Conservation (phyloP, 1,140 invertebrate genomes). For the Diorhabda sublineata region DNA sequence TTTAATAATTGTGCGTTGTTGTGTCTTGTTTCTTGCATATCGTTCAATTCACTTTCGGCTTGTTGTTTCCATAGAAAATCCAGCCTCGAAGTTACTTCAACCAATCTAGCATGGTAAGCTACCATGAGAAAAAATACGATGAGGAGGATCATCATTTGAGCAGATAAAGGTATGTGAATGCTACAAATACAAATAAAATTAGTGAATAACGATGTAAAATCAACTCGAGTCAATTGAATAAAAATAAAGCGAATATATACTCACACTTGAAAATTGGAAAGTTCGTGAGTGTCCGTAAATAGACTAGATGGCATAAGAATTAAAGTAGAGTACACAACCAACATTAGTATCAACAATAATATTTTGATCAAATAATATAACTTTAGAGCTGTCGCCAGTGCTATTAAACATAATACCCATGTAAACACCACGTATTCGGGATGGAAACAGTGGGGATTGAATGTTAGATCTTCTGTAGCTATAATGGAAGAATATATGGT, state of each 20-base stretch:
- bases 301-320: slow-evolving; percentile 54
- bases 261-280: slow-evolving; percentile 10
- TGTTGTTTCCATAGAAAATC: slow-evolving; percentile 96
- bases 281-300: neutral
- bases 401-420: slow-evolving; percentile 88
- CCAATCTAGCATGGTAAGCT: slow-evolving; percentile 83
- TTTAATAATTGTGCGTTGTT: slow-evolving; percentile 82
- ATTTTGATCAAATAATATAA: slow-evolving; percentile 89
- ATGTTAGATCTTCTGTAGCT: neutral
- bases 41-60: slow-evolving; percentile 82
- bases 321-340: slow-evolving; percentile 64
- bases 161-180: slow-evolving; percentile 59
- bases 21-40: slow-evolving; percentile 83
- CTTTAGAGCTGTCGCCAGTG: slow-evolving; percentile 86
- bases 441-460: slow-evolving; percentile 39
- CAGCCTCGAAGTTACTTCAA: slow-evolving; percentile 83
- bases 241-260: neutral
- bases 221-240: neutral
- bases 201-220: too few species aligned
- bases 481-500: neutral
- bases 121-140: slow-evolving; percentile 81
- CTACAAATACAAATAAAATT: neutral
- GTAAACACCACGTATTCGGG: slow-evolving; percentile 90
- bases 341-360: slow-evolving; percentile 71
- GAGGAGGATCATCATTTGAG: slow-evolving; percentile 76